These are phyloP conservation scores for Leptatherina wallacei DNA, from an alignment of 2,797 vertebrate species.

Conservation along the genomic window DNA sequence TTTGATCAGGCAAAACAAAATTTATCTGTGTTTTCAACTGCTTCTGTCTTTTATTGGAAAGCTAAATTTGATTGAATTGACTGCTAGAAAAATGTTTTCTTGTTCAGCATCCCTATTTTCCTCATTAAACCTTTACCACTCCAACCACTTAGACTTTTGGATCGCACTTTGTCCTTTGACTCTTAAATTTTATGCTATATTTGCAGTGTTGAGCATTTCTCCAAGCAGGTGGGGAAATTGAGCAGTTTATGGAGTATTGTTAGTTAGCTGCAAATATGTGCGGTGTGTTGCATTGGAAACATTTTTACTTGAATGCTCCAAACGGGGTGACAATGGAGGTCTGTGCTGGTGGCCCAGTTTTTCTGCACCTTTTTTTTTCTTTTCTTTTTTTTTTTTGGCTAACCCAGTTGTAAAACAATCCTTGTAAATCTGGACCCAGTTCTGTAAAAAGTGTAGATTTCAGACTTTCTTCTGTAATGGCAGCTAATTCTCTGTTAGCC, in stretches of 20 bases:
- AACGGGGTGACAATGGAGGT: background rate
- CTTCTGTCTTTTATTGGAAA: background rate
- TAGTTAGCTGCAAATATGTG: background rate
- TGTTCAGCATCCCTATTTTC: background rate
- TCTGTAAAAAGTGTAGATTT: background rate
- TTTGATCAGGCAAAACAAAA: background rate
- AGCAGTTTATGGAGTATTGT: background rate
- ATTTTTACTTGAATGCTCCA: background rate
- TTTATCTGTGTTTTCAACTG: background rate
- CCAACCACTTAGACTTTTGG: background rate
- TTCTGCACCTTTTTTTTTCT: background rate
- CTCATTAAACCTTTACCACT: background rate
- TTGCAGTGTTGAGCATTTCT: background rate
- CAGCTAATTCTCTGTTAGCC: background rate
- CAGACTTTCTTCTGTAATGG: background rate
- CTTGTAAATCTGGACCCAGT: background rate
- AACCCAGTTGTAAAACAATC: background rate
- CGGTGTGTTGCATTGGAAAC: background rate
- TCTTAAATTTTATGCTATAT: background rate
- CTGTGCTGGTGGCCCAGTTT: background rate
- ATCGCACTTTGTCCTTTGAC: background rate
- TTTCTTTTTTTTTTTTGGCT: too few species aligned
- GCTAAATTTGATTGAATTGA: background rate
- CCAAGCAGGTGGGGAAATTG: background rate
- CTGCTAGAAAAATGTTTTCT: background rate